phyloP scores from a whole-genome alignment of 2,113 vertebrate species.

The Galemys pyrenaicus region DNA sequence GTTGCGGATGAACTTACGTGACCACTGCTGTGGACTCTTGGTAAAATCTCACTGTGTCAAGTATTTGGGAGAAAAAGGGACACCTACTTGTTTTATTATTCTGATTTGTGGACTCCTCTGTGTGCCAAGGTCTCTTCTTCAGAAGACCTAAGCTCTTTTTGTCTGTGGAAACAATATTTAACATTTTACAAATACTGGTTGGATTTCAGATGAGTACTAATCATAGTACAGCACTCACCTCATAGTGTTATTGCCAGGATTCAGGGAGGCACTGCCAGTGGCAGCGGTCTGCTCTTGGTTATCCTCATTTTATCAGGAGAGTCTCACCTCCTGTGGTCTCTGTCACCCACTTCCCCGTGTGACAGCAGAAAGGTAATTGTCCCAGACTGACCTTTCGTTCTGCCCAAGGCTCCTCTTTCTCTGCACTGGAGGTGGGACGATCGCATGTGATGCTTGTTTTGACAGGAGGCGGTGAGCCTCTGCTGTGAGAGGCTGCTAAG shows the following conservation, averaged over 20 bases:
- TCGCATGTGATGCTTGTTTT: neutral
- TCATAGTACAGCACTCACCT: too few relatives aligned
- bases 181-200: neutral
- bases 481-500: neutral
- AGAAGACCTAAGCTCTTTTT: neutral
- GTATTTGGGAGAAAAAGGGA: neutral
- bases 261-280: neutral
- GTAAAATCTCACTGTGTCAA: neutral
- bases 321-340: neutral
- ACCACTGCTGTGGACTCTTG: rapidly evolving
- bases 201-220: neutral
- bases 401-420: neutral
- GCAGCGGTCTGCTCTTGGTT: too few relatives aligned
- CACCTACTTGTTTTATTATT: neutral
- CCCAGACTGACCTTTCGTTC: neutral
- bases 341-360: neutral
- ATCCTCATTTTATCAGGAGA: too few relatives aligned
- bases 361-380: neutral
- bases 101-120: neutral
- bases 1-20: neutral
- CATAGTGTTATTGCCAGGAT: neutral
- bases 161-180: neutral
- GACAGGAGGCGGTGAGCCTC: neutral
- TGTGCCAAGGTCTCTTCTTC: neutral
- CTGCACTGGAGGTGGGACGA: neutral